Evolutionary conservation across 1,140 invertebrate species (phyloP).

Genomic region (Neocloeon triangulifer): DNA sequence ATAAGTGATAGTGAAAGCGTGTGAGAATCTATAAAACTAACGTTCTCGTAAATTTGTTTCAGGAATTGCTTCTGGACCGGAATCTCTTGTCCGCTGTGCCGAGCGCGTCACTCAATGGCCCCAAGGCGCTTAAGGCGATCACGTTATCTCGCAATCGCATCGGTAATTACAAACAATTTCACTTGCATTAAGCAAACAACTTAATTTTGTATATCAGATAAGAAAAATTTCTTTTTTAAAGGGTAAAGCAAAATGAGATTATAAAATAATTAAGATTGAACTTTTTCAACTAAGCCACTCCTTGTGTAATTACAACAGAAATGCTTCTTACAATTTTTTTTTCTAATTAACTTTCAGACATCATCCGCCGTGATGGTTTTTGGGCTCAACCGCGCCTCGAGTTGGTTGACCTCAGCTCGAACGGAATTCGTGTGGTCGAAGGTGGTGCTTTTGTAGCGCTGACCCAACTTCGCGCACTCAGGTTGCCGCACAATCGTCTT

Average conservation of each 20-base stretch:
- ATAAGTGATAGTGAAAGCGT: too few species aligned
- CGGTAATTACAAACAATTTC: constrained; percentile 33
- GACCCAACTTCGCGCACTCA: constrained; percentile 35
- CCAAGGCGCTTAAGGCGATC: constrained; percentile 39
- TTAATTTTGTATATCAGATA: too few species aligned
- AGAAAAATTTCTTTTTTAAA: too few species aligned
- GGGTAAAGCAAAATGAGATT: too few species aligned
- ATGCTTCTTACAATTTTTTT: background rate
- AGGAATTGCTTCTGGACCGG: constrained; percentile 57
- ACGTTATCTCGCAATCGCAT: constrained; percentile 58
- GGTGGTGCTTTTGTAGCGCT: constrained; percentile 45
- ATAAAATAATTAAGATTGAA: too few species aligned
- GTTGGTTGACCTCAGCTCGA: constrained; percentile 49
- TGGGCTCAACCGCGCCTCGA: constrained; percentile 32
- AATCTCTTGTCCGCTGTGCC: constrained; percentile 57
- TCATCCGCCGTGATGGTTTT: constrained; percentile 38
- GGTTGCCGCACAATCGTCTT: constrained; percentile 50
- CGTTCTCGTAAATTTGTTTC: constrained; percentile 12
- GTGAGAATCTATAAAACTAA: constrained; percentile 2
- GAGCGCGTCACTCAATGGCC: constrained; percentile 51
- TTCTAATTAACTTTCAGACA: constrained; percentile 19
- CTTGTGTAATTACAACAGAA: too few species aligned
- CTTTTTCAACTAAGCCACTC: too few species aligned
- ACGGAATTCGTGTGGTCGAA: constrained; percentile 48
- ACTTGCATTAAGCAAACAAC: too few species aligned